Evolutionary conservation across 2,888 invertebrate species (phyloP), one percentile per base, ranked within the genome.

Genomic region (Nomada ruficornis): DNA sequence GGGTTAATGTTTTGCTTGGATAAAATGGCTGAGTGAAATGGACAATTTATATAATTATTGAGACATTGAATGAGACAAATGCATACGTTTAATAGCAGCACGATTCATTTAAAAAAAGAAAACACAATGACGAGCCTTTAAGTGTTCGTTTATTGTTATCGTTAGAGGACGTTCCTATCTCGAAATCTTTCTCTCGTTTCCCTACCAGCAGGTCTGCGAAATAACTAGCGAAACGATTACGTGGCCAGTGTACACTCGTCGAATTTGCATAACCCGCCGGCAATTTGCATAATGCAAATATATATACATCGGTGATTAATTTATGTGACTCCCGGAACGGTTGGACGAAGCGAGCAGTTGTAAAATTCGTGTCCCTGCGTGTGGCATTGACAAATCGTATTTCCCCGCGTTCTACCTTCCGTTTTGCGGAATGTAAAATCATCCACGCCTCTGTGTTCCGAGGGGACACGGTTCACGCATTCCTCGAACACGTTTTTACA

Each of bases 281-380:
- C 54, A 50, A 82, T 80, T 80, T 82, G 63, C 82, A 82, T 82
- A 75, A 68, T 57, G 75, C 68, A 80, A 59, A 82, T 75, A 70
- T 70, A 60, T 65, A 54, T 57, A 71, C 62, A 69, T 42, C 52
- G 64, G 71, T 76, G 76, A 81, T 82, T 82, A 82, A 75, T 82
- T 76, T 75, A 54, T 67, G 59, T 18, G 50, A 50, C n/a, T 26
- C 2, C 47, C 29, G 42, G 59, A 81, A 64, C 63, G 60, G 67
- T n/a, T 64, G 68, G 64, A 64, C 76, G 47, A 50, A 44, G 44
- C 36, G 29, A 42, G 54, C 26, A 52, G 68, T 80, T 70, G 69
- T 55, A 80, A 82, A 82, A 80, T 71, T 75, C 62, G 60, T 52
- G 69, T 62, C 70, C 36, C 50, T 78, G 71, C n/a, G 26, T 2